phyloP scores from a whole-genome alignment of 2,888 invertebrate genomes.

The Exephanes ischioxanthus region DNA sequence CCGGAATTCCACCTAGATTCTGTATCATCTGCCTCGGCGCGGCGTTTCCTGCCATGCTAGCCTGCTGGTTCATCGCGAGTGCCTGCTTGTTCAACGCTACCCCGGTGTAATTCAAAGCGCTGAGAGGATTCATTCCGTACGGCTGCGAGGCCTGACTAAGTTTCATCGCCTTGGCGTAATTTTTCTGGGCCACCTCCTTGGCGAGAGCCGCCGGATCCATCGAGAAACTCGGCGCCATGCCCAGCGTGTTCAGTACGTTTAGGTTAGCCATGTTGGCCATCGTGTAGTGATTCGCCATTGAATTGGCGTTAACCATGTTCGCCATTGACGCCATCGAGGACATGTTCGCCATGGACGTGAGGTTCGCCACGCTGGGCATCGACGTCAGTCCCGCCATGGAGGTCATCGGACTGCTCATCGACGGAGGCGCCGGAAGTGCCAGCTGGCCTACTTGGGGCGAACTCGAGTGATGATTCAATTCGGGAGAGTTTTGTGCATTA shows the following conservation, averaged over 20 bases:
- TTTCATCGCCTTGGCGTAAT: conserved; percentile 91
- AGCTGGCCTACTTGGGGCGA: conserved; percentile 74
- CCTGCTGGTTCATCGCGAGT: conserved; percentile 78
- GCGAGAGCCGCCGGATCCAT: conserved; percentile 89
- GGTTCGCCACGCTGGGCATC: conserved; percentile 74
- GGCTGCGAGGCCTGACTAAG: conserved; percentile 85
- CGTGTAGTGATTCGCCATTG: conserved; percentile 75
- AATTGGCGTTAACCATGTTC: conserved; percentile 73
- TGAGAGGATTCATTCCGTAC: conserved; percentile 85
- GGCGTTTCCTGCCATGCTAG: conserved; percentile 79
- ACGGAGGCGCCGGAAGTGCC: conserved; percentile 65
- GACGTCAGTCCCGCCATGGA: conserved; percentile 78
- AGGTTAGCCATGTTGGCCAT: conserved; percentile 80
- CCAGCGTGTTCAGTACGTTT: conserved; percentile 77
- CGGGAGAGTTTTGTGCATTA: conserved; percentile 82
- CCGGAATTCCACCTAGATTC: conserved; percentile 77
- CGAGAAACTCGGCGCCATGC: conserved; percentile 70
- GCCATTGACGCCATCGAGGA: conserved; percentile 72
- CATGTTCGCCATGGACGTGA: conserved; percentile 72
- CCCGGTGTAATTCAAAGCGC: conserved; percentile 90
- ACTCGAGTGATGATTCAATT: conserved; percentile 83
- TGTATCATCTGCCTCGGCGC: conserved; percentile 72
- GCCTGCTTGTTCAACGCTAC: conserved; percentile 89
- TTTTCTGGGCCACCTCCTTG: conserved; percentile 94
- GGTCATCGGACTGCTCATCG: conserved; percentile 80